Percentiles rank a stretch among this genome's conserved stretches.
These are phyloP conservation scores for Hypomecis atomaria DNA, from an alignment of 2,888 invertebrate species.

Conservation along the genomic window DNA sequence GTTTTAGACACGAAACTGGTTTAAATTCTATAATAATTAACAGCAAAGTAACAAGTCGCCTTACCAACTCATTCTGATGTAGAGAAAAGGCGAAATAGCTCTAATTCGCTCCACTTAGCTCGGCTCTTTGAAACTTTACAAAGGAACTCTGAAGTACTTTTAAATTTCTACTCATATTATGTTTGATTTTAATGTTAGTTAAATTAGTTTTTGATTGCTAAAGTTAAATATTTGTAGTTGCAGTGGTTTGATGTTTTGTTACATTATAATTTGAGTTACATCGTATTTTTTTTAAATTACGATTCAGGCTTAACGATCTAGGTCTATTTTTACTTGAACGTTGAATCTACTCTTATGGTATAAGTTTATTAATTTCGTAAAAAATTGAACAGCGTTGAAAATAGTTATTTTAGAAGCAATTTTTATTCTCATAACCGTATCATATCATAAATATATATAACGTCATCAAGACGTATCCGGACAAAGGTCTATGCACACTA, in stretches of 20 bases:
- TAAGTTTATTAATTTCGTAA: too few relatives aligned
- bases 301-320: too few relatives aligned
- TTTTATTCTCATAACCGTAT: not conserved
- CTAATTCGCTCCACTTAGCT: slow-evolving; percentile 12
- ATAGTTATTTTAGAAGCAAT: not conserved
- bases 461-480: slow-evolving; percentile 4
- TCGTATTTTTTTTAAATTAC: too few relatives aligned
- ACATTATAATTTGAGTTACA: too few relatives aligned
- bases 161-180: not conserved
- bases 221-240: not conserved
- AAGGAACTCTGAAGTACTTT: slow-evolving; percentile 1
- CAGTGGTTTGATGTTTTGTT: not conserved
- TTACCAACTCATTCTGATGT: slow-evolving; percentile 4
- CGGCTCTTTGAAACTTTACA: slow-evolving; percentile 6
- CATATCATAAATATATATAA: not conserved
- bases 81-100: slow-evolving; percentile 6
- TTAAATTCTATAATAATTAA: not conserved
- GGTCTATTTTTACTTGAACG: too few relatives aligned
- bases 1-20: not conserved
- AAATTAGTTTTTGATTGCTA: not conserved
- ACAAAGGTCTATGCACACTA: slow-evolving; percentile 39
- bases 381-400: too few relatives aligned
- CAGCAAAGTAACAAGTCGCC: not conserved
- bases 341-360: too few relatives aligned
- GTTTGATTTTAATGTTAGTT: not conserved